Conservation (phyloP, 2,113 vertebrate genomes). For the Thunnus maccoyii region DNA sequence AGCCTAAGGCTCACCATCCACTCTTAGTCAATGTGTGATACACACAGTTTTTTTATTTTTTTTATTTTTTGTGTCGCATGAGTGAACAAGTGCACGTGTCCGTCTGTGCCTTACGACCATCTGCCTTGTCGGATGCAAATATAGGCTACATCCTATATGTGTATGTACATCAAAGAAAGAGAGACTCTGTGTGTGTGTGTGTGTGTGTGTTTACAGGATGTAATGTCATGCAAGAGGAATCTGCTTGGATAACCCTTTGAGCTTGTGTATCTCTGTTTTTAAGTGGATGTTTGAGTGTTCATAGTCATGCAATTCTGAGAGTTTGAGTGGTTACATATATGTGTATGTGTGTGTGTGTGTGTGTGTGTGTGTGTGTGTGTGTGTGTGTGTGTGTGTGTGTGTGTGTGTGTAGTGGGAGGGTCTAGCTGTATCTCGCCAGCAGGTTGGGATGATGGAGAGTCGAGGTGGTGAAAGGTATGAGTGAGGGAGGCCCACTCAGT, state of each 20-base stretch:
- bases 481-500: constrained; percentile 41
- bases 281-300: constrained; percentile 24
- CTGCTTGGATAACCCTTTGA: constrained; percentile 46
- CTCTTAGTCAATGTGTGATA: constrained; percentile 57
- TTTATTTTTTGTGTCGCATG: constrained; percentile 55
- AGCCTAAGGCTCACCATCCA: constrained; percentile 68
- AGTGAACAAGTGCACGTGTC: constrained; percentile 72
- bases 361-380: constrained; percentile 34
- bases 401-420: constrained; percentile 43
- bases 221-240: constrained; percentile 64
- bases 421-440: constrained; percentile 34
- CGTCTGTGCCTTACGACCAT: constrained; percentile 68
- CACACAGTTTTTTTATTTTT: constrained; percentile 34
- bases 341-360: constrained; percentile 30
- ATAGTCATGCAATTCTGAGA: constrained; percentile 8
- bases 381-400: constrained; percentile 28
- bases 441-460: constrained; percentile 60
- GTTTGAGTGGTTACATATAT: constrained; percentile 16
- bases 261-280: constrained; percentile 22
- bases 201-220: constrained; percentile 53
- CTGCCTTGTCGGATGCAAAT: constrained; percentile 68
- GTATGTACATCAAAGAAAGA: constrained; percentile 19
- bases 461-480: constrained; percentile 76
- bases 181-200: constrained; percentile 11
- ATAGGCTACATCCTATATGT: constrained; percentile 45